Evolutionary conservation across 2,797 vertebrate genomes (phyloP), one percentile per base, ranked within the genome.

Genomic region (Xenopus petersii): DNA sequence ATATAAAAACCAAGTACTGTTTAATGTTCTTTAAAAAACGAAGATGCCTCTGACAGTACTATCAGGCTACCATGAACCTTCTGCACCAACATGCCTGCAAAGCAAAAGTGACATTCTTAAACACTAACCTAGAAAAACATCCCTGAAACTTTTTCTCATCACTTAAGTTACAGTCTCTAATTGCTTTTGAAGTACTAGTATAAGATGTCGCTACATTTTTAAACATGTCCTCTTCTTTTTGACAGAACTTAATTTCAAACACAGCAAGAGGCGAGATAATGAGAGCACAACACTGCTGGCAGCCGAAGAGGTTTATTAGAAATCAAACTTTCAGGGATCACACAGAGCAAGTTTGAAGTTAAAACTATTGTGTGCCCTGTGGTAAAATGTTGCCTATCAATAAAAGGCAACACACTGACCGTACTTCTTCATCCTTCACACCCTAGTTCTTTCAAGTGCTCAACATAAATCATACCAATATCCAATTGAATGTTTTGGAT

Each of bases 281-380:
- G 78, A 83, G 79, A 72, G 80, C 81, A 81, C 69, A 84, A 82
- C 86, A 71, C 70, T 82, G 79, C 48, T 60, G 88, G 87, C 81
- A 80, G 80, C 82, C 79, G 84, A 80, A 71, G 69, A 81, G 71
- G 83, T 75, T 83, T 84, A 80, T 75, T 85, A 85, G 78, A 82
- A 92, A 89, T 84, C 77, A 88, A 82, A 88, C 88, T 87, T 73
- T 81, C 80, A 70, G 81, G 82, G 83, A 86, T 86, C 81, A 75
- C 74, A 84, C 73, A 81, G 72, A 73, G 48, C n/a, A 80, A 83
- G 81, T 79, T 86, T 83, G 80, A 86, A 83, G 81, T 70, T 84
- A 84, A 87, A 82, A 86, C 81, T 86, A 80, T 83, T 81, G 79
- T 66, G 13, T 85, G 83, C 75, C 82, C 80, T 67, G 12, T 80